phyloP scores from a whole-genome alignment of 1,140 invertebrate genomes.

The Ceratosolen fusciceps region DNA sequence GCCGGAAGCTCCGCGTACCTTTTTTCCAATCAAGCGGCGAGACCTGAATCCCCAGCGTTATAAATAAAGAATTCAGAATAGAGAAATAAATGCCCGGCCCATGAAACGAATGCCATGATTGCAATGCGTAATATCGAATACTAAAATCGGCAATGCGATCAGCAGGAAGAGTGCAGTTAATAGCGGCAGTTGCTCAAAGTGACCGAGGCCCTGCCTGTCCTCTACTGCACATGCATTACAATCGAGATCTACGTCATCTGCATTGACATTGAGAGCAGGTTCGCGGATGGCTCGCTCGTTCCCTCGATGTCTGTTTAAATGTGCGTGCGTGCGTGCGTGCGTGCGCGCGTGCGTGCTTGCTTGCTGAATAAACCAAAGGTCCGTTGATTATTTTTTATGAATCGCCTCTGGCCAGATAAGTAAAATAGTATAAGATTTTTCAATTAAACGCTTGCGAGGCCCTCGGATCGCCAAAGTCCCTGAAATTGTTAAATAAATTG shows the following conservation, averaged over 20 bases:
- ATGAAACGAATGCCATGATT: background rate
- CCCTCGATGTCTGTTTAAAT: background rate
- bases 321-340: no score
- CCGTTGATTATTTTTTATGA: no score
- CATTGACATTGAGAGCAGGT: background rate
- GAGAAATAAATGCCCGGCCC: background rate
- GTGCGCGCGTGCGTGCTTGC: no score
- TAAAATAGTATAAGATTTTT: no score
- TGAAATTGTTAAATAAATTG: no score
- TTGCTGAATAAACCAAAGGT: background rate
- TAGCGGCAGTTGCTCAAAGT: conserved; percentile 3
- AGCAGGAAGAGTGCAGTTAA: conserved; percentile 3
- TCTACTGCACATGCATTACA: background rate
- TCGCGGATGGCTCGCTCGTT: background rate
- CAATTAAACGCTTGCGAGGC: no score
- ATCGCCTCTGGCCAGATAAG: no score
- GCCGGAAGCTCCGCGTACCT: no score
- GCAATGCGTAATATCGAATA: background rate
- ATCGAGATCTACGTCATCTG: background rate
- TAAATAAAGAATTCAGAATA: no score
- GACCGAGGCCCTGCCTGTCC: background rate
- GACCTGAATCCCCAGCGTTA: no score
- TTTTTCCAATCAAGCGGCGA: no score
- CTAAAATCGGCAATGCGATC: background rate
- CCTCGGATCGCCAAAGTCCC: no score